These are phyloP conservation scores for Phalacrocorax brasilianus DNA, from an alignment of 2,113 vertebrate species.

Conservation along the genomic window DNA sequence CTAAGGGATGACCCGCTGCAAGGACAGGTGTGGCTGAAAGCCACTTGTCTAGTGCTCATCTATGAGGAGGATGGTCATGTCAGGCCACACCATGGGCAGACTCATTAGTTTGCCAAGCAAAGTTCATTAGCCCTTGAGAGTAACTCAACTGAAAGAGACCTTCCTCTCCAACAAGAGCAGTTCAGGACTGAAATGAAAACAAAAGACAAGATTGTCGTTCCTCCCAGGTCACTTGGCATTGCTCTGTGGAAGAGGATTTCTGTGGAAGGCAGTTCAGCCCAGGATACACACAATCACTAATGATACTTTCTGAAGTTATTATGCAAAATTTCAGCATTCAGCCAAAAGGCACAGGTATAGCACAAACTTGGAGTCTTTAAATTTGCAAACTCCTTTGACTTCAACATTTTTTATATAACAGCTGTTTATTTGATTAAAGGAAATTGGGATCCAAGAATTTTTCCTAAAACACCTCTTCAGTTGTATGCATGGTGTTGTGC, in stretches of 20 bases:
- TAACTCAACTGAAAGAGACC: background rate
- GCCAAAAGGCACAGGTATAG: background rate
- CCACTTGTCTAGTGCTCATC: background rate
- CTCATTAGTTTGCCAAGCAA: background rate
- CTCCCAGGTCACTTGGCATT: too few species aligned
- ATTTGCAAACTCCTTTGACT: background rate
- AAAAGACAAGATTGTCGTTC: background rate
- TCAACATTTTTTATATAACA: background rate
- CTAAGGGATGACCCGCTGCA: background rate
- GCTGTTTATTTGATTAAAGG: background rate
- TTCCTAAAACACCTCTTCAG: background rate
- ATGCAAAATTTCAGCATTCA: background rate
- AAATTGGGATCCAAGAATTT: background rate
- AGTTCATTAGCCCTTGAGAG: background rate
- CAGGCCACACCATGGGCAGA: background rate
- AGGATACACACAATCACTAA: background rate
- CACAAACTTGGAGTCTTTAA: background rate
- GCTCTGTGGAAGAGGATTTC: background rate
- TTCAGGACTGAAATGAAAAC: background rate
- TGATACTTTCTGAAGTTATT: background rate
- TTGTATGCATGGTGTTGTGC: background rate
- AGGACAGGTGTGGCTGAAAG: background rate
- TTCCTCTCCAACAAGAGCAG: background rate
- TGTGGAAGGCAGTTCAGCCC: background rate
- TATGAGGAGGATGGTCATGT: fast-evolving